Evolutionary conservation across 2,797 vertebrate genomes (phyloP), one percentile per base, ranked within the genome.

Genomic region (Platyrinchus mystaceus): DNA sequence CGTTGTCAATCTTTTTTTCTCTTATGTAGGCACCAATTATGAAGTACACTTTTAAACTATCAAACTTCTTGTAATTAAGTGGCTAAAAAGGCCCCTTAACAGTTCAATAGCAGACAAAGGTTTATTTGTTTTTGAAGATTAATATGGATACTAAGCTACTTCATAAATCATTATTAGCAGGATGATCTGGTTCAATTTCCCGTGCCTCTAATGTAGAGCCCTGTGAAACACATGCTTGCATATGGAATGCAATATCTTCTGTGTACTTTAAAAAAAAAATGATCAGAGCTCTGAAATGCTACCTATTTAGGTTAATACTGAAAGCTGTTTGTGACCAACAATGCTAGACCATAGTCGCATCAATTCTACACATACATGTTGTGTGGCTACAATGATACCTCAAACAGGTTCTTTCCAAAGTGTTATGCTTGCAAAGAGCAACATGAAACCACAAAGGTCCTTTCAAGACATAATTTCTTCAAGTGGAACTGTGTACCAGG

Each of bases 41-140:
- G 97, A 98, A 98, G 98, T 98, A 98, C 98, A 98, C 98, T 98
- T 99, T 96, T 96, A 95, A 97, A 39, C 77, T 84, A 87, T 71
- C 71, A 81, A 94, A 91, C 49, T 27, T 70, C 41, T 9, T 93
- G 71, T 92, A 94, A 90, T 95, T 89, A 89, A 93, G 95, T 39
- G 94, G 95, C 96, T 96, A 82, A 93, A 95, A 97, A 97, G 95
- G 95, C 94, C 95, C 58, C 93, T 95, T 90, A 60, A 14, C 92
- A 92, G 77, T 81, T 93, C 69, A 90, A 30, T 17, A 89, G 67
- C 79, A 83, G 82, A 95, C 47, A 66, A 95, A 76, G 39, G 56
- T 89, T 93, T 70, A 44, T 59, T 86, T 67, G 37, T 58, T 90
- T 91, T 73, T 68, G 50, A 80, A 88, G 82, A 91, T 77, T 43